phyloP scores from a whole-genome alignment of 1,140 invertebrate genomes.

The Ladona fulva region DNA sequence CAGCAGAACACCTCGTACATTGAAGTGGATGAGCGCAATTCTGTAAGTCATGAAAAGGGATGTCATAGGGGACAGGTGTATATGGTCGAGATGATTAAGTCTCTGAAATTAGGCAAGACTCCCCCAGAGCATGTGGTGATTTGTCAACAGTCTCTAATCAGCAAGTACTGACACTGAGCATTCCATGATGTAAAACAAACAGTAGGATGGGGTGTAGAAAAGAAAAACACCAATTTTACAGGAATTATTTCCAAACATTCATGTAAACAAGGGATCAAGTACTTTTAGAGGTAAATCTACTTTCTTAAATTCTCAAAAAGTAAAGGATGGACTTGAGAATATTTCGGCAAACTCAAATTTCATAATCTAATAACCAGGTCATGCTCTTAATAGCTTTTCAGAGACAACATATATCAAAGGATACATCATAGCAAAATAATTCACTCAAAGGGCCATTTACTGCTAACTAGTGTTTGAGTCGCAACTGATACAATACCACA shows the following conservation, averaged over 20 bases:
- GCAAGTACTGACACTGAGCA: too few species aligned
- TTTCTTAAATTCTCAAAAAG: too few species aligned
- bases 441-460: background rate
- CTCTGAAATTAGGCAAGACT: background rate
- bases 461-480: too few species aligned
- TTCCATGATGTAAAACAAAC: too few species aligned
- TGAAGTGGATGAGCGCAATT: conserved; percentile 59
- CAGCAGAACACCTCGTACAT: conserved; percentile 70
- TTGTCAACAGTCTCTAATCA: background rate
- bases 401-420: background rate
- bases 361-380: background rate
- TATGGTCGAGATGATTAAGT: background rate
- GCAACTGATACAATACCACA: too few species aligned
- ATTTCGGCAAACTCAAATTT: background rate
- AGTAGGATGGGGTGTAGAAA: too few species aligned
- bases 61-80: background rate
- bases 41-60: conserved; percentile 38
- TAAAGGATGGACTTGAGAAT: too few species aligned
- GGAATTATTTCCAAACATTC: too few species aligned
- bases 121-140: background rate
- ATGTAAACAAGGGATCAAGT: too few species aligned
- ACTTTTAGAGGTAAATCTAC: too few species aligned
- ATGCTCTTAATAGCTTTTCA: background rate
- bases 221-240: too few species aligned
- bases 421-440: background rate